Conservation (phyloP, 2,113 vertebrate species). For the Varanus salvator region DNA sequence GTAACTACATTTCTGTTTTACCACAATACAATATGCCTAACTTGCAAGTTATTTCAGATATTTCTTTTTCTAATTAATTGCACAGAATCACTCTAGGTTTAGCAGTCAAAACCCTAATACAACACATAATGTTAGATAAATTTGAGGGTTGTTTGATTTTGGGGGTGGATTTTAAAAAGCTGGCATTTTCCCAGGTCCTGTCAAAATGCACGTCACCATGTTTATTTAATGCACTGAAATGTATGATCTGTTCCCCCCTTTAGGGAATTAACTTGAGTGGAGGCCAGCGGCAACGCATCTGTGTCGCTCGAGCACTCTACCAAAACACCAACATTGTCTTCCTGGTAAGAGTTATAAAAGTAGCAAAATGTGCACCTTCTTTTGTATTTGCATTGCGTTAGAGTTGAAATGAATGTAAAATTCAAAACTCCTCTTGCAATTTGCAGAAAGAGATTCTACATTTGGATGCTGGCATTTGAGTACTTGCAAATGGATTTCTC, state of each 20-base stretch:
- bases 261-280: constrained; percentile 98
- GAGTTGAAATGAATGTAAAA: background rate
- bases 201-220: background rate
- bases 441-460: background rate
- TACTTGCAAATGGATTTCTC: background rate
- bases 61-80: background rate
- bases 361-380: background rate
- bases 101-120: constrained; percentile 38
- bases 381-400: constrained; percentile 33
- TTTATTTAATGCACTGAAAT: constrained; percentile 26
- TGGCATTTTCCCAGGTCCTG: constrained; percentile 12
- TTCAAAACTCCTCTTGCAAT: background rate
- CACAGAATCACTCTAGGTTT: constrained; percentile 17
- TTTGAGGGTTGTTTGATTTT: background rate
- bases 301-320: constrained; percentile 95
- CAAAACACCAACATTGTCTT: constrained; percentile 98
- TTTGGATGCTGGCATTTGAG: background rate
- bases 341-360: constrained; percentile 83
- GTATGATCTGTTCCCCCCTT: constrained; percentile 57
- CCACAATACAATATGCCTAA: constrained; percentile 23
- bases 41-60: constrained; percentile 7
- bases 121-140: background rate
- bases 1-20: background rate
- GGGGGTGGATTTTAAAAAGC: constrained; percentile 7
- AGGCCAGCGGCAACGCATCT: constrained; percentile 96